Evolutionary conservation across 2,888 invertebrate genomes (phyloP).

Genomic region (Antitype chi): DNA sequence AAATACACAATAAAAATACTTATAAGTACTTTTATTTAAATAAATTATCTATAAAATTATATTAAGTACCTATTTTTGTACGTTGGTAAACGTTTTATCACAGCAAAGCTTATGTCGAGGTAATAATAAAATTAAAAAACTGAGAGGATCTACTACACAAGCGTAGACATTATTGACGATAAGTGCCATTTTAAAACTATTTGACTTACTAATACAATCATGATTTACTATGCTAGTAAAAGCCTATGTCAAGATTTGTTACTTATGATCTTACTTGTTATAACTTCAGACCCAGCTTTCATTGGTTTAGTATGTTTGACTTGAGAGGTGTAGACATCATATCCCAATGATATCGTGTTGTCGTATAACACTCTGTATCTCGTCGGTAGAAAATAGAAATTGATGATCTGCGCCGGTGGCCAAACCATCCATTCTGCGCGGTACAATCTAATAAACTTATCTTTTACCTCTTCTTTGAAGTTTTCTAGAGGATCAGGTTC

Average conservation of each 20-base stretch:
- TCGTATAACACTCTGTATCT: slow-evolving; percentile 97
- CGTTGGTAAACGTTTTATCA: slow-evolving; percentile 75
- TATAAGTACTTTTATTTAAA: slow-evolving; percentile 6
- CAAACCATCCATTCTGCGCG: slow-evolving; percentile 98
- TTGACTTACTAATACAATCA: slow-evolving; percentile 41
- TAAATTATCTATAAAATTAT: slow-evolving; percentile 43
- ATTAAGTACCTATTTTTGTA: slow-evolving; percentile 58
- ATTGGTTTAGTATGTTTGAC: slow-evolving; percentile 91
- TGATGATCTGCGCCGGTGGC: slow-evolving; percentile 98
- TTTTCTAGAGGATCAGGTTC: slow-evolving; percentile 92
- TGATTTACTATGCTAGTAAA: slow-evolving; percentile 17
- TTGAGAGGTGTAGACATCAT: slow-evolving; percentile 96
- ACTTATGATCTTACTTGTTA: slow-evolving; percentile 33
- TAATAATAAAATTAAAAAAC: slow-evolving; percentile 28
- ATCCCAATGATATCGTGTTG: slow-evolving; percentile 96
- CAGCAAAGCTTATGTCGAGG: slow-evolving; percentile 75
- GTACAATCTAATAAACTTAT: slow-evolving; percentile 95
- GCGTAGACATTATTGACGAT: slow-evolving; percentile 48
- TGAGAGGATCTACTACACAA: slow-evolving; percentile 25
- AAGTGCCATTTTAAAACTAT: slow-evolving; percentile 62
- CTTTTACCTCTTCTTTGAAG: slow-evolving; percentile 92
- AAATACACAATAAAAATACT: slow-evolving; percentile 52
- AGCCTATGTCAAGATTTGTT: slow-evolving; percentile 53
- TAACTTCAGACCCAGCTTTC: slow-evolving; percentile 66
- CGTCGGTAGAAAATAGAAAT: slow-evolving; percentile 97